These are phyloP conservation scores for Linnaemya vulpina DNA, from an alignment of 2,888 invertebrate species.

Conservation along the genomic window DNA sequence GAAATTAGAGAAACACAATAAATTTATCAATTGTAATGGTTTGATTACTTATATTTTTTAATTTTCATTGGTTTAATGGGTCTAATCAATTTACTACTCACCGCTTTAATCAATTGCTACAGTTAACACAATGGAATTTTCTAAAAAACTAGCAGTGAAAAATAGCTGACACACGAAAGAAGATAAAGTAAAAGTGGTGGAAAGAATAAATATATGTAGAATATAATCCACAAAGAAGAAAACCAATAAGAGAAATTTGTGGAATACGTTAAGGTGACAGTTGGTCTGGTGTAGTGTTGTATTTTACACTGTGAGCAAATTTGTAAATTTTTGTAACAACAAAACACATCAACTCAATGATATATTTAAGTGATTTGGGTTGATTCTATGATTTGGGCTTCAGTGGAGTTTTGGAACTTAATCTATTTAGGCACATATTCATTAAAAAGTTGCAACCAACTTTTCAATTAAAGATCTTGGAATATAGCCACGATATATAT, in stretches of 20 bases:
- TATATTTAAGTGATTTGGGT: too few relatives aligned
- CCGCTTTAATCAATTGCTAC: slow-evolving; percentile 66
- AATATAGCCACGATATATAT: too few relatives aligned
- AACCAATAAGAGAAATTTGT: slow-evolving; percentile 17
- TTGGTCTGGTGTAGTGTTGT: slow-evolving; percentile 49
- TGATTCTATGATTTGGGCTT: too few relatives aligned
- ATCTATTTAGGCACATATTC: too few relatives aligned
- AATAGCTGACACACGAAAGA: slow-evolving; percentile 62
- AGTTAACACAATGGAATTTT: slow-evolving; percentile 61
- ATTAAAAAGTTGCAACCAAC: too few relatives aligned
- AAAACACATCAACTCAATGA: too few relatives aligned
- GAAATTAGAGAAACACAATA: not conserved
- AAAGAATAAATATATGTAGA: slow-evolving; percentile 55
- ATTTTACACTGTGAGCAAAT: slow-evolving; percentile 23
- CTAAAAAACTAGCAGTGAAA: slow-evolving; percentile 62
- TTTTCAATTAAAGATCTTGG: too few relatives aligned
- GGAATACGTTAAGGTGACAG: slow-evolving; percentile 35
- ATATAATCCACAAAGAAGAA: slow-evolving; percentile 53
- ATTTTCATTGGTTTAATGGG: slow-evolving; percentile 24
- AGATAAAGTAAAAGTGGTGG: slow-evolving; percentile 62
- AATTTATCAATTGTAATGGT: not conserved
- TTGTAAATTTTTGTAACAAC: too few relatives aligned
- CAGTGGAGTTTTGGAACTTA: too few relatives aligned
- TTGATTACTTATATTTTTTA: not conserved
- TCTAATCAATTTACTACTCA: slow-evolving; percentile 59